Conservation (phyloP, 2,797 vertebrate species). For the Prunella strophiata region DNA sequence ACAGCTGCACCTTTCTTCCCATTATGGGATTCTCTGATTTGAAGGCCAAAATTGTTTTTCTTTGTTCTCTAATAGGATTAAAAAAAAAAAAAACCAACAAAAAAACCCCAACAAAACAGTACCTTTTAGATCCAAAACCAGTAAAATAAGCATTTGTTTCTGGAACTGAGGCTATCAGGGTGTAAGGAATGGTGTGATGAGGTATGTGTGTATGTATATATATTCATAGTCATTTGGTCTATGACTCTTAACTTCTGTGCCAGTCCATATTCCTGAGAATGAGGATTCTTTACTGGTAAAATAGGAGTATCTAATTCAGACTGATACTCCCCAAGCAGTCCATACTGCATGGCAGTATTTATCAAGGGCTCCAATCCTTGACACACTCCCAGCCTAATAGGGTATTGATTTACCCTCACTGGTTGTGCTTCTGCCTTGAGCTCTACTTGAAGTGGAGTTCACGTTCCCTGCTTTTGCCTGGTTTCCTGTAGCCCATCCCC, state of each 20-base stretch:
- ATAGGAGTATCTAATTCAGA: neutral
- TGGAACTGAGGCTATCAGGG: neutral
- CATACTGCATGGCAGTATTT: neutral
- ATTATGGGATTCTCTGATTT: neutral
- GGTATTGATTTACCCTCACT: neutral
- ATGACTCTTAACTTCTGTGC: neutral
- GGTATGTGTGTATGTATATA: rapidly evolving
- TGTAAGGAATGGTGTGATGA: neutral
- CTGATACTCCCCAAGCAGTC: neutral
- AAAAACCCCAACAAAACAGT: too few relatives aligned
- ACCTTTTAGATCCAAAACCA: neutral
- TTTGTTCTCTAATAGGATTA: neutral
- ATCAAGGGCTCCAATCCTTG: neutral
- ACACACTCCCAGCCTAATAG: neutral
- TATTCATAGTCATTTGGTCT: neutral
- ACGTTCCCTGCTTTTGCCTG: neutral
- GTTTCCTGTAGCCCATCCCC: neutral
- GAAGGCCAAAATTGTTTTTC: neutral
- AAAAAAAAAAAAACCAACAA: too few relatives aligned
- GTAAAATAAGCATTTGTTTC: neutral
- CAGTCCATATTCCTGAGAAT: neutral
- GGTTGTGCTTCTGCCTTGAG: neutral
- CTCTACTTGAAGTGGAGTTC: neutral
- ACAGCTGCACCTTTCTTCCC: neutral
- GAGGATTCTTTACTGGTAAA: neutral